Conservation (phyloP, 2,113 vertebrate species). For the Butorides virescens region DNA sequence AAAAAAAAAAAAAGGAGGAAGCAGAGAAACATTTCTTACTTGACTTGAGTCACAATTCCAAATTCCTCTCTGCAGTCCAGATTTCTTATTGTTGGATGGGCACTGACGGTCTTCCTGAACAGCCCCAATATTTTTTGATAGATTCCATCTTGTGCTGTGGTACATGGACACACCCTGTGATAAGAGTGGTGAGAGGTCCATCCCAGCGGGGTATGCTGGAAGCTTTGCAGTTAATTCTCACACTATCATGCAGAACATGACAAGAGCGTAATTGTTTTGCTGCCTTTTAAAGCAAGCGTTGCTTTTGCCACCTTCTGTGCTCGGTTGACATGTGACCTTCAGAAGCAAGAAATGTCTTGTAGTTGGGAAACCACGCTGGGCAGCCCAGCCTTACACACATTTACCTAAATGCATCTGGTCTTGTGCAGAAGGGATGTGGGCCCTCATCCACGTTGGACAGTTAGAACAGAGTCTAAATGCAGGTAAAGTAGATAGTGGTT, state of each 20-base stretch:
- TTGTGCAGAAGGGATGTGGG: background rate
- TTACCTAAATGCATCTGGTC: background rate
- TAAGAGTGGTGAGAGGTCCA: accelerated
- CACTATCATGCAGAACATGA: accelerated
- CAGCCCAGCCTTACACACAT: accelerated
- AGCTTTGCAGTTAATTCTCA: background rate
- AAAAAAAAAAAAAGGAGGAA: background rate
- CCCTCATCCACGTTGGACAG: accelerated
- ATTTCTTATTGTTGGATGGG: background rate
- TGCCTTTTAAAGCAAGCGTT: background rate
- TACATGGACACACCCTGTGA: background rate
- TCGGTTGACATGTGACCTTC: accelerated
- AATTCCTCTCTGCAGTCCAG: background rate
- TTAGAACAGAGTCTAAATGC: background rate
- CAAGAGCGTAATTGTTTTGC: background rate
- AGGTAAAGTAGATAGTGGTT: background rate
- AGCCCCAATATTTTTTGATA: background rate
- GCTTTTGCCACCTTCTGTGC: background rate
- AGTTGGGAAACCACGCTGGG: accelerated
- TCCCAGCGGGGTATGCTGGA: accelerated
- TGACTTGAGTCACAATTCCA: background rate
- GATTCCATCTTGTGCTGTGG: background rate
- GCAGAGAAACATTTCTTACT: background rate
- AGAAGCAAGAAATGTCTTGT: background rate
- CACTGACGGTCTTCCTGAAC: background rate